These are phyloP conservation scores for Gisinianus flammeolus DNA, from an alignment of 2,888 invertebrate genomes.

Conservation along the genomic window DNA sequence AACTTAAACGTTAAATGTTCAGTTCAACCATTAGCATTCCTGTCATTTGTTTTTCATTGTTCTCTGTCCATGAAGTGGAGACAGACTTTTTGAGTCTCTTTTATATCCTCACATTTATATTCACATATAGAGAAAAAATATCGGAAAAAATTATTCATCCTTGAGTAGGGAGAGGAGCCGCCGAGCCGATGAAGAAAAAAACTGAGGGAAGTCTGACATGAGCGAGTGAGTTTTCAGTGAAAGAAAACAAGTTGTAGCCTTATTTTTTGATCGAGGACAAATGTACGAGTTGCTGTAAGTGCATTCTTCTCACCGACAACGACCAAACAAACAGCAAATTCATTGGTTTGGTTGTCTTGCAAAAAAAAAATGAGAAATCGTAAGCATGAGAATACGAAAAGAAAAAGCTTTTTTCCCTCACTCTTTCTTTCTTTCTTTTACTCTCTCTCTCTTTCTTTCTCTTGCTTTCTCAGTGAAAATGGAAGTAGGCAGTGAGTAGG, in stretches of 20 bases:
- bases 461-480: not conserved
- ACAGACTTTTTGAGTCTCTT: too few species aligned
- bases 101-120: too few species aligned
- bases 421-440: too few species aligned
- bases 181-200: not conserved
- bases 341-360: not conserved
- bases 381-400: too few species aligned
- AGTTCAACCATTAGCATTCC: too few species aligned
- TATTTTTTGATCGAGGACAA: slow-evolving; percentile 3
- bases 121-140: not conserved
- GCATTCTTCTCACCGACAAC: slow-evolving; percentile 3
- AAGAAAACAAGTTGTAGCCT: not conserved
- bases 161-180: not conserved
- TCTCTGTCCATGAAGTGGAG: too few species aligned
- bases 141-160: not conserved
- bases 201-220: not conserved
- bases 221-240: not conserved
- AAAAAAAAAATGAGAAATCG: not conserved
- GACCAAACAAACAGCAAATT: not conserved
- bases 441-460: too few species aligned
- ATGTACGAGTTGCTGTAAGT: not conserved
- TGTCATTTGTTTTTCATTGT: too few species aligned
- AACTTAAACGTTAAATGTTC: too few species aligned
- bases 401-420: too few species aligned
- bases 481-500: not conserved